Evolutionary conservation across 1,140 invertebrate genomes (phyloP), one percentile per base, ranked within the genome.

Genomic region (Microplitis mediator): DNA sequence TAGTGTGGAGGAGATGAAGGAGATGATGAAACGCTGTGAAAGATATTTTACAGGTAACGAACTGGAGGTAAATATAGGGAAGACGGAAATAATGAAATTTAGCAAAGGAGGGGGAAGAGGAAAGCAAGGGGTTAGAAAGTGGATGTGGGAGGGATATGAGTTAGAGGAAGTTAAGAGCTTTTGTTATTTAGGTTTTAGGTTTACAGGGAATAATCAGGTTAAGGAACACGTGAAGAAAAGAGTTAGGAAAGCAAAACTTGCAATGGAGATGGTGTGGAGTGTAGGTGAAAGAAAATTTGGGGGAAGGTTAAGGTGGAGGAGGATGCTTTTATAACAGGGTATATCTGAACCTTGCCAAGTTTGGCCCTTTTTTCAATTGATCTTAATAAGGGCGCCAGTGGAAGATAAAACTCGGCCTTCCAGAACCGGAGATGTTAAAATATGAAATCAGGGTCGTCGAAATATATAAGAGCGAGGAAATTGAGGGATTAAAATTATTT

Each of bases 101-200:
- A 68, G 66, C 34, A 73, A 73, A 63, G 65, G 60, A 13, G 54
- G 54, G 16, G 68, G 62, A 66, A 71, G 36, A 36, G 34, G 35
- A 23, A 32, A 50, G n/a, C 4, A 56, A 32, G n/a, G n/a, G 32
- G 35, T 45, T 6, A 65, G 51, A 62, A 6, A 23, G 4, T 36
- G 6, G 35, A 36, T 4, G 35, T 72, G 71, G 71, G 54, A 56
- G 16, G 73, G 68, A 31, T 23, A 39, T 13, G 16, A 62, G 16
- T 35, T 66, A 9, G 73, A 71, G 51, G 61, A 70, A 39, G 73
- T 74, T 8, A 60, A 65, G 62, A 51, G 71, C 36, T 71, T 74
- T 13, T 50, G 34, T 5, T 74, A 74, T 51, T 54, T 74, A n/a
- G 69, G 62, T 13, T 70, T 56, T 52, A 34, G 9, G 23, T 56